Evolutionary conservation across 2,888 invertebrate genomes (phyloP).

Genomic region (Epiblema foenella): DNA sequence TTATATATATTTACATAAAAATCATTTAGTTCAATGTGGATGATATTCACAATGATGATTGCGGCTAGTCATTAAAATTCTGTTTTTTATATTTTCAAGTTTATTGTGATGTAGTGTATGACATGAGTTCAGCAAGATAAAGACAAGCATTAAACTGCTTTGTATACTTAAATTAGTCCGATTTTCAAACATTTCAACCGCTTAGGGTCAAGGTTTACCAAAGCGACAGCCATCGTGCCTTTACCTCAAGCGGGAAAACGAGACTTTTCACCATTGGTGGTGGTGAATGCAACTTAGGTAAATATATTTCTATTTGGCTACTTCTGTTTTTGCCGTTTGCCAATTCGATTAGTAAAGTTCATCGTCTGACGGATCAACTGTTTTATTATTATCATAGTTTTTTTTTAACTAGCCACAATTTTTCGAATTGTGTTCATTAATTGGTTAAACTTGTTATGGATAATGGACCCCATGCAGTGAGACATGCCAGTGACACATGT

Average conservation of each 20-base stretch:
- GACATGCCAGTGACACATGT: constrained; percentile 41
- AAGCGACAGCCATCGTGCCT: too few relatives aligned
- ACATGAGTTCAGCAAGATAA: not conserved
- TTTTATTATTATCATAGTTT: not conserved
- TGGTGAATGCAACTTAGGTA: too few relatives aligned
- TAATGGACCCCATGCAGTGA: constrained; percentile 63
- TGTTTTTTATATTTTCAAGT: not conserved
- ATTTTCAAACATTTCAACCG: not conserved
- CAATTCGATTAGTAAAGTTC: not conserved
- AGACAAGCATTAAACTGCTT: not conserved
- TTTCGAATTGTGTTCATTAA: constrained; percentile 35
- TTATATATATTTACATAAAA: constrained; percentile 51
- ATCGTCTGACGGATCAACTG: not conserved
- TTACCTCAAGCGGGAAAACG: too few relatives aligned
- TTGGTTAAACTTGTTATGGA: constrained; percentile 42
- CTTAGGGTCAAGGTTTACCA: too few relatives aligned
- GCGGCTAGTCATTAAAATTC: constrained; percentile 31
- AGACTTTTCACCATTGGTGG: too few relatives aligned
- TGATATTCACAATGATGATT: constrained; percentile 63
- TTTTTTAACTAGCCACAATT: constrained; percentile 26
- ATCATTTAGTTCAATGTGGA: constrained; percentile 48
- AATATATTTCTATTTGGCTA: not conserved
- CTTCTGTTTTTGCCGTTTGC: not conserved
- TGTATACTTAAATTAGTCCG: not conserved
- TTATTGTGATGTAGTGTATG: not conserved